Percentiles rank a stretch among this genome's conserved stretches.
Evolutionary conservation across 2,888 invertebrate genomes (phyloP).

Genomic region (Meta bourneti): DNA sequence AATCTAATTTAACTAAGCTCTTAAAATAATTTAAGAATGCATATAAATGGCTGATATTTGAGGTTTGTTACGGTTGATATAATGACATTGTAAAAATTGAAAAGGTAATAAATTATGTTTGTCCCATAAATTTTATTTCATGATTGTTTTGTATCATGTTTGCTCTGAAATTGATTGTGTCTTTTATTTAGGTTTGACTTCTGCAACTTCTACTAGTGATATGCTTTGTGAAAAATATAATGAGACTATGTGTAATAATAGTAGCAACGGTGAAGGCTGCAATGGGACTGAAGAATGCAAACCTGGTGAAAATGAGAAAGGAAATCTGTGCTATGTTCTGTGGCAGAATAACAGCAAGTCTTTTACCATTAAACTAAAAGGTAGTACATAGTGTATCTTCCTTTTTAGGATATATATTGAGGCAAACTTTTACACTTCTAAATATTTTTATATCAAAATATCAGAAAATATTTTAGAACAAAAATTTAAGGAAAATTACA

Average conservation of each 20-base stretch:
- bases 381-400: constrained; percentile 48
- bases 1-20: no score
- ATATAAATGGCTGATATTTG: no score
- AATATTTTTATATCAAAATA: neutral
- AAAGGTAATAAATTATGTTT: no score
- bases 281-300: constrained; percentile 77
- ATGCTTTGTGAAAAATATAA: constrained; percentile 77
- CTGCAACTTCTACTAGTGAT: constrained; percentile 50
- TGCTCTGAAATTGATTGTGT: neutral
- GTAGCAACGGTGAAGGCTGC: constrained; percentile 71
- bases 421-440: neutral
- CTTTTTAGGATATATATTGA: no score
- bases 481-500: neutral
- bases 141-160: neutral
- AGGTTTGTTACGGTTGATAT: no score
- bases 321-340: constrained; percentile 90
- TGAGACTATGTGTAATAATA: constrained; percentile 74
- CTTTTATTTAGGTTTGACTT: constrained; percentile 60
- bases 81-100: no score
- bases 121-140: neutral
- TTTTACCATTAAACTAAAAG: constrained; percentile 78
- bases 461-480: neutral
- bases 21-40: no score
- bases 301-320: constrained; percentile 82
- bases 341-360: constrained; percentile 85